Conservation (phyloP, 1,140 invertebrate species). For the Brachionus rotundiformis region DNA sequence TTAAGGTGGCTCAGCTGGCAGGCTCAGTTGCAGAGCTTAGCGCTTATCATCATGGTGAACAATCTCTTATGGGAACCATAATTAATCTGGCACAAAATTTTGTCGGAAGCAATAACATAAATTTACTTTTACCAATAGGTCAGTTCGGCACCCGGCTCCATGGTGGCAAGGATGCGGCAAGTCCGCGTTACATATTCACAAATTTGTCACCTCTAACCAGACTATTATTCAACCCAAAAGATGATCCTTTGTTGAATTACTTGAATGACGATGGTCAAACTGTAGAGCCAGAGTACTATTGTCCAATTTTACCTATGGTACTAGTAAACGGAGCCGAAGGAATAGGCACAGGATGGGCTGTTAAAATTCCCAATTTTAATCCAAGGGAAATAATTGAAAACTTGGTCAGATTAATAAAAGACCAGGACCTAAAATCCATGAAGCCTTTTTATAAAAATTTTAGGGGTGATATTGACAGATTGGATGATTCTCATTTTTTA, state of each 20-base stretch:
- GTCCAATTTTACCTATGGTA: constrained; percentile 94
- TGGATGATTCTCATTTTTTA: constrained; percentile 76
- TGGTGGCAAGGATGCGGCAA: constrained; percentile 94
- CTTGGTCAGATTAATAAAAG: constrained; percentile 78
- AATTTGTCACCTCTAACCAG: constrained; percentile 77
- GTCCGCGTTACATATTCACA: constrained; percentile 97
- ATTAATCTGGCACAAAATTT: constrained; percentile 97
- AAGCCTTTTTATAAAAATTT: constrained; percentile 93
- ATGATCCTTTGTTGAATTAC: constrained; percentile 83
- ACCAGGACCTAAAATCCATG: constrained; percentile 72
- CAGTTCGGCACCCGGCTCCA: constrained; percentile 85
- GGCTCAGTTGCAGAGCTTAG: constrained; percentile 95
- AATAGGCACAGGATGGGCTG: constrained; percentile 98
- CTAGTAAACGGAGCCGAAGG: constrained; percentile 95
- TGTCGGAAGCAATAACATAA: constrained; percentile 97
- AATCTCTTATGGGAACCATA: constrained; percentile 89
- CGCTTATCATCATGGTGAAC: constrained; percentile 97
- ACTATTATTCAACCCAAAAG: constrained; percentile 81
- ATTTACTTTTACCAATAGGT: constrained; percentile 89
- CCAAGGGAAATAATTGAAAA: constrained; percentile 86
- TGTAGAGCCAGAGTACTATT: constrained; percentile 85
- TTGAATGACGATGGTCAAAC: constrained; percentile 89
- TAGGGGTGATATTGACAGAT: constrained; percentile 76
- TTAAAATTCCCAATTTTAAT: constrained; percentile 94
- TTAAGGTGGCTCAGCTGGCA: constrained; percentile 96